These are phyloP conservation scores for Brachypteracias leptosomus DNA, from an alignment of 2,113 vertebrate genomes.

Conservation along the genomic window DNA sequence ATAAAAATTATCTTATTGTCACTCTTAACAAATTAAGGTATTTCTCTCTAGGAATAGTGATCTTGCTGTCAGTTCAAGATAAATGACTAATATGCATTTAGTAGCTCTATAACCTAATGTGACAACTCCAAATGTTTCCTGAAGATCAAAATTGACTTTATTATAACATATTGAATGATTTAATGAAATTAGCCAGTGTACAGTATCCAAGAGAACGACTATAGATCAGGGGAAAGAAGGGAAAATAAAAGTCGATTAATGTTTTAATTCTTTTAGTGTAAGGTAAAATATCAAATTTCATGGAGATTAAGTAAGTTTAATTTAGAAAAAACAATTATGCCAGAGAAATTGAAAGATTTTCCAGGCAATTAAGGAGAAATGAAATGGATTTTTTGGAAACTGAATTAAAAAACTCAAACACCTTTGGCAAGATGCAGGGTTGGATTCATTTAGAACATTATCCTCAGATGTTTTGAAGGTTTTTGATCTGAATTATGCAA, in stretches of 20 bases:
- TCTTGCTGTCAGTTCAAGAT: neutral
- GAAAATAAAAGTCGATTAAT: neutral
- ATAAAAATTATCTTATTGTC: neutral
- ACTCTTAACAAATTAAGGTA: neutral
- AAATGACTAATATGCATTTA: neutral
- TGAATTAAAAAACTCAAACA: neutral
- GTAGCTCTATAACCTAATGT: neutral
- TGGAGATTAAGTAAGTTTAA: neutral
- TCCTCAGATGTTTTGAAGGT: neutral
- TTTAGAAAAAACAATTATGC: neutral
- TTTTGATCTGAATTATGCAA: neutral
- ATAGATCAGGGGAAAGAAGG: neutral
- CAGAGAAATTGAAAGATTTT: neutral
- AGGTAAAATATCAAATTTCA: neutral
- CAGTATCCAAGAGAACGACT: neutral
- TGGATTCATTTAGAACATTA: neutral
- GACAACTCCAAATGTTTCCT: neutral
- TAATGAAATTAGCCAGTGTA: neutral
- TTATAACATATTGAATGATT: neutral
- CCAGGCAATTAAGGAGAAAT: neutral
- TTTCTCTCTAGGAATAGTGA: neutral
- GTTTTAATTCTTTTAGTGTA: neutral
- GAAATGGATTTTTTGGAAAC: neutral
- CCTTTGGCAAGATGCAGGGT: accelerated
- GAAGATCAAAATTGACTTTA: neutral